Percentiles rank a stretch among this genome's conserved stretches.
Conservation (phyloP, 2,113 vertebrate genomes). For the Arvicanthis niloticus region DNA sequence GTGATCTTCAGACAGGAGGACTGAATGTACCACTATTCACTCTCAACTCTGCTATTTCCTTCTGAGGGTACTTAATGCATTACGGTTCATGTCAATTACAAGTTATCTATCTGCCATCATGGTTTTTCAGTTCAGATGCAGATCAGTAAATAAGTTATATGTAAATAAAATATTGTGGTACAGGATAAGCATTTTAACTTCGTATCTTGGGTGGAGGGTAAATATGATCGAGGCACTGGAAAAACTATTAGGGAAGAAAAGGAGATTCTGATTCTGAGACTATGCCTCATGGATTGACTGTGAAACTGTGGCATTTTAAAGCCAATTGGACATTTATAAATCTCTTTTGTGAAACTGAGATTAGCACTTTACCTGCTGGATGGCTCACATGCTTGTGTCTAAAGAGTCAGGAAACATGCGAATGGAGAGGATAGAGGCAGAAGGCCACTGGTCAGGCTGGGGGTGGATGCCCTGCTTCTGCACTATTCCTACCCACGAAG, state of each 20-base stretch:
- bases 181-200: background rate
- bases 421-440: background rate
- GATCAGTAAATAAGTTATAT: background rate
- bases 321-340: background rate
- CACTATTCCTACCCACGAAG: conserved; percentile 54
- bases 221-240: background rate
- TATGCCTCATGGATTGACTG: background rate
- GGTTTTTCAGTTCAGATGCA: background rate
- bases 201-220: background rate
- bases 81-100: background rate
- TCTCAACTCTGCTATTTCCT: background rate
- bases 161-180: background rate
- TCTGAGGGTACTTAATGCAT: background rate
- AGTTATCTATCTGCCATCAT: background rate
- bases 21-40: background rate
- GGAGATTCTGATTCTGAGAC: background rate
- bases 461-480: background rate
- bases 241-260: background rate
- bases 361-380: background rate
- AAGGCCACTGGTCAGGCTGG: too few relatives aligned
- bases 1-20: background rate
- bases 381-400: too few relatives aligned
- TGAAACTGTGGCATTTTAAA: rapidly evolving
- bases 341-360: conserved; percentile 4
- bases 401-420: too few relatives aligned